Base-by-base conservation (phyloP, 1,140 invertebrate genomes). In the Temnothorax nylanderi region DNA sequence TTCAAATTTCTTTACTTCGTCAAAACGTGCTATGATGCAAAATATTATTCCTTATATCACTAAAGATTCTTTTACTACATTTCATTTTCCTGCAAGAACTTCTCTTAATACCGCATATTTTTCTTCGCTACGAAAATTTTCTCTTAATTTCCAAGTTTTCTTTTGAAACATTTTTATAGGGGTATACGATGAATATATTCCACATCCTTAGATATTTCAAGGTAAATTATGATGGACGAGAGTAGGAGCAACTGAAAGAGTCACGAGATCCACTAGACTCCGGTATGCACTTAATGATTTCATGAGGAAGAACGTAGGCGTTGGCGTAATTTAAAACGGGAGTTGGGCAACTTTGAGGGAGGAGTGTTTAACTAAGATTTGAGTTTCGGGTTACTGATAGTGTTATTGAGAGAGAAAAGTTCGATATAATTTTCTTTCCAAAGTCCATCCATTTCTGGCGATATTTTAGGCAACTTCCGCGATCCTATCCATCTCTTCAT, bases 261-360 rank as follows among this genome's bases (percentile, higher is more conserved):
- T 69, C 32, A 26, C 65, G 47, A 54, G 34, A 54, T 54, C 47
- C 64, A 41, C 21, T 41, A 71, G 44, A 56, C 16, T 41, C 6
- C 10, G 26, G 13, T 21, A 67, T 44, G 44, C 64, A 41, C 64
- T 81, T 81, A 81, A 71, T 71, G 77, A 81, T 81, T 81, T 71
- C 71, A 69, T 26, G 56, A 67, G 18, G 21, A 41, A 71, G 77
- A 54, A 47, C 34, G 62, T 37, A 21, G 54, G 76, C 67, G 47
- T 54, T 69, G 16, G 44, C 34, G 64, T 81, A 81, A 81, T 81
- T 81, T 81, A 81, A 81, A 81, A 81, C 64, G 49, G 34, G 44
- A 81, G 77, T 71, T 81, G 18, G 62, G 13, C 21, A 80, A 80
- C 18, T 54, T 26, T 16, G 11, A 32, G 62, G 41, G 64, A 56